Conservation (phyloP, 2,113 vertebrate genomes). For the Cariama cristata region DNA sequence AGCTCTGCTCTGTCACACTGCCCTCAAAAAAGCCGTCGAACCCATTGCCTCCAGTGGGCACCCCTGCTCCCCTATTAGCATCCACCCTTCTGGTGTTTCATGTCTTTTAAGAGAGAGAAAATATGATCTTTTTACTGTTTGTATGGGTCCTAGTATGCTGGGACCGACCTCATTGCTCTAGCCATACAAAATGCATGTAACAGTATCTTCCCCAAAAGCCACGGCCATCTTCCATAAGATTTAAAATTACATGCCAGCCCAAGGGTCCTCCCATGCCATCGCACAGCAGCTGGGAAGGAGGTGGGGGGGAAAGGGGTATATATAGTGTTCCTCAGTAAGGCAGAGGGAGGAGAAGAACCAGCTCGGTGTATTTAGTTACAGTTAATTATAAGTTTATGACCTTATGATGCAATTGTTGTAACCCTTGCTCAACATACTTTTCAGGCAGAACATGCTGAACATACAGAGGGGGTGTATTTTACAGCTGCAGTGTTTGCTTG, state of each 20-base stretch:
- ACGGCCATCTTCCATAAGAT: background rate
- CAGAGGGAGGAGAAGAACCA: conserved; percentile 5
- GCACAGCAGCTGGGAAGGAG: conserved; percentile 15
- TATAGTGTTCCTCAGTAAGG: background rate
- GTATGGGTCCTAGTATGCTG: background rate
- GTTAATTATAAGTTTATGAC: conserved; percentile 63
- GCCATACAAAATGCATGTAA: background rate
- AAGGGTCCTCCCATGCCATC: background rate
- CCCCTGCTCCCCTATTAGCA: background rate
- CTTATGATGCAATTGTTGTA: conserved; percentile 55
- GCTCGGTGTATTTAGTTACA: conserved; percentile 17
- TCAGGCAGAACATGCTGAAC: background rate
- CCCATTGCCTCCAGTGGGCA: background rate
- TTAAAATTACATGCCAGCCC: background rate
- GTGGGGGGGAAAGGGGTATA: background rate
- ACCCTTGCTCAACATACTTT: conserved; percentile 50
- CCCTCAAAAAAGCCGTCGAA: fast-evolving
- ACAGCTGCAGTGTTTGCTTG: conserved; percentile 21
- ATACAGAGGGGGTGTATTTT: background rate
- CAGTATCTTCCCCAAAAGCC: background rate
- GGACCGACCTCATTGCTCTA: background rate
- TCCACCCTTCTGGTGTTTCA: background rate
- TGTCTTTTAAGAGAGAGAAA: background rate
- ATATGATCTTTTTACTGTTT: background rate
- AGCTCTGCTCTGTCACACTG: background rate